Evolutionary conservation across 2,113 vertebrate genomes (phyloP), one percentile per base, ranked within the genome.

Genomic region (Oncorhynchus masou): DNA sequence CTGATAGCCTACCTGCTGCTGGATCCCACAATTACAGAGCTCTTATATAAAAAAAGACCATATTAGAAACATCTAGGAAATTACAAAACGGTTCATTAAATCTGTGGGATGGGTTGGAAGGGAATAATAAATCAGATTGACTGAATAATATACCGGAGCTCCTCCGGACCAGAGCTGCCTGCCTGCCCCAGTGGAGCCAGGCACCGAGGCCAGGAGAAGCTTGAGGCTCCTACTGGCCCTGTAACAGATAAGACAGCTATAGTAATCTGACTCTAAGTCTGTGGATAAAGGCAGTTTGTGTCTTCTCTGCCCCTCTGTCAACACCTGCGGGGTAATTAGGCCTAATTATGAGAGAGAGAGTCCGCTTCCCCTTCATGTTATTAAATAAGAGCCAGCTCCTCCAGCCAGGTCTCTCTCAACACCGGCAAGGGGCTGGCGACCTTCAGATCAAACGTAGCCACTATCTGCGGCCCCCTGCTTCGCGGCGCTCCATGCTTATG

Each of bases 211-310:
- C 51, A 84, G 91, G 83, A 92, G 92, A 94, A 94, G 94, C 94
- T 89, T 88, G 95, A 95, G 95, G 94, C 94, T 92, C 94, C 95
- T 93, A 93, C 94, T 95, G 94, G 95, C 94, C 93, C 93, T 91
- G 95, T 89, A 96, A 94, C 94, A 98, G 97, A 98, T 97, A 98
- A 98, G 95, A 95, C 95, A 92, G 94, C 95, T 94, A 95, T 79
- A 87, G 98, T 99, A 99, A 99, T 97, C 96, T 93, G 97, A 99
- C 95, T 98, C 98, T 96, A 97, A 98, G 96, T 95, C 95, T 88
- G 54, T 91, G 98, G 96, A 99, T 99, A 99, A 99, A 99, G 97
- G 95, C 96, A 98, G 97, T 97, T 99, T 99, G 97, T 99, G 96
- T 97, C 96, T 95, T 97, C 95, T 96, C 95, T 94, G 96, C 92